Percentiles rank a stretch among this genome's conserved stretches.
These are phyloP conservation scores for Engystomops pustulosus DNA, from an alignment of 2,113 vertebrate species.

Conservation along the genomic window DNA sequence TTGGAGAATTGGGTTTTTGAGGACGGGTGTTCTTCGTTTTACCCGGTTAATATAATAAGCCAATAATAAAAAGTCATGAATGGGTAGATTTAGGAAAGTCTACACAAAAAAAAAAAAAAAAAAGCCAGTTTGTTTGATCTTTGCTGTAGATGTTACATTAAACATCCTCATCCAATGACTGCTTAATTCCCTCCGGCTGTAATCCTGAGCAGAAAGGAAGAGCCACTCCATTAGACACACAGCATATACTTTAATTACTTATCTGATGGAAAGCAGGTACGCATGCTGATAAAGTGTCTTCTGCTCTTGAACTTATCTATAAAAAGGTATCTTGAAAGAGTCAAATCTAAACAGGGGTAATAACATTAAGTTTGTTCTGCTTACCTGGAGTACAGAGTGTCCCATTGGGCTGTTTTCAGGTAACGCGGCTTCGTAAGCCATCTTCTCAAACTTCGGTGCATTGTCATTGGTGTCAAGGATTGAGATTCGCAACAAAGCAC, in stretches of 20 bases:
- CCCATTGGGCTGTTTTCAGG: constrained; percentile 91
- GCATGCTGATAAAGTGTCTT: constrained; percentile 33
- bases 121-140: neutral
- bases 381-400: constrained; percentile 94
- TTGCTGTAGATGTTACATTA: constrained; percentile 26
- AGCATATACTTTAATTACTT: constrained; percentile 52
- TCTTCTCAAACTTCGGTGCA: constrained; percentile 87
- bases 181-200: constrained; percentile 44
- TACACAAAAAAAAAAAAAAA: too few relatives aligned
- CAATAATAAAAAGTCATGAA: neutral
- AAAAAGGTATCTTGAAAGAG: constrained; percentile 4
- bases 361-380: constrained; percentile 36
- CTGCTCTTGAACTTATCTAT: constrained; percentile 13
- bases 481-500: constrained; percentile 89
- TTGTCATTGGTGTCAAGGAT: constrained; percentile 97
- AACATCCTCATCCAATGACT: constrained; percentile 25
- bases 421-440: constrained; percentile 86
- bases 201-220: constrained; percentile 49
- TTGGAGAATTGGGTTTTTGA: neutral
- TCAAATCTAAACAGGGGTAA: neutral
- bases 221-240: constrained; percentile 55
- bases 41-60: neutral
- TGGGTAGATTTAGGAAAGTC: neutral
- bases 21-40: neutral
- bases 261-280: constrained; percentile 40